Evolutionary conservation across 2,797 vertebrate genomes (phyloP), one percentile per base, ranked within the genome.

Genomic region (Nasua narica): DNA sequence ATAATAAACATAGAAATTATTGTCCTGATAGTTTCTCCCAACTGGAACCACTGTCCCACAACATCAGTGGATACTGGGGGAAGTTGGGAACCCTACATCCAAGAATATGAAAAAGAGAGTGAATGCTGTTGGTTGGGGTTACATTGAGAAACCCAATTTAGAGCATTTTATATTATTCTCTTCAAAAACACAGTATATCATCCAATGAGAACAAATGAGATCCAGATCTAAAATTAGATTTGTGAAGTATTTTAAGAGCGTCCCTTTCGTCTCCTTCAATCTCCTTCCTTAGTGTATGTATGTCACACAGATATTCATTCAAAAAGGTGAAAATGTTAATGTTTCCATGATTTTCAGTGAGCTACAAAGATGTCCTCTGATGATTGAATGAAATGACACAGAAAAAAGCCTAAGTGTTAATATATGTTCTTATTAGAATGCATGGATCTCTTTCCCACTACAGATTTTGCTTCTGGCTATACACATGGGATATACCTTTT

Each of bases 371-470:
- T 89, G 35, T 78, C 12, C n/a, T 94, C 40, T 83, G 65, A 87
- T 35, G 62, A 76, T 0, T 96, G 37, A 94, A 43, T 70, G 81
- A 94, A 96, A 89, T 67, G 35, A 70, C 13, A 79, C 9, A 35
- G 60, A 92, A 83, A 86, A 60, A 87, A 69, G 16, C 21, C 16
- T 7, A 8, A 69, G 7, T 62, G n/a, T 5, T 90, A 93, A 87
- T 74, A 62, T 79, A 27, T 21, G 19, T 25, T 89, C 21, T 90
- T 19, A 79, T 93, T 87, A 96, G 79, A 60, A 95, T 95, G 23
- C 46, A 84, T 7, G 14, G 18, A 14, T 89, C 16, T 85, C n/a
- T 94, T 93, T 74, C 12, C 27, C 29, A 67, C 40, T 54, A 19
- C 21, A 85, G 27, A 2, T 86, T 94, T 96, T 85, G n/a, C 46